phyloP scores from a whole-genome alignment of 2,113 vertebrate species.

The Anser brachyrhynchus region DNA sequence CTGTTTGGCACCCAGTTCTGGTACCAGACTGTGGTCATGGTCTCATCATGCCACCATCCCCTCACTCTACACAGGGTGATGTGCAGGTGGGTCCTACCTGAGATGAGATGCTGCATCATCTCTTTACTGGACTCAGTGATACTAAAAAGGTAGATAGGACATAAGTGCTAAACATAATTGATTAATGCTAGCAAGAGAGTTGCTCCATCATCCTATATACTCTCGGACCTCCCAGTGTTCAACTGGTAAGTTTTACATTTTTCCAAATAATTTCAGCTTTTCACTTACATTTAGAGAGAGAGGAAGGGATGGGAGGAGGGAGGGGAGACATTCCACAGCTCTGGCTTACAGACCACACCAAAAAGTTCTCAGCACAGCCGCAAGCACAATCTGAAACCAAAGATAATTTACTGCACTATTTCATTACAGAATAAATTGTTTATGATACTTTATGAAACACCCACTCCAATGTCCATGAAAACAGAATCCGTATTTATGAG shows the following conservation, averaged over 20 bases:
- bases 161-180: not conserved
- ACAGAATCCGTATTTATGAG: slow-evolving; percentile 31
- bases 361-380: not conserved
- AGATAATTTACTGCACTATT: not conserved
- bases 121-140: not conserved
- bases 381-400: not conserved
- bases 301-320: not conserved
- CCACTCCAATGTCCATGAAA: slow-evolving; percentile 7
- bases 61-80: not conserved
- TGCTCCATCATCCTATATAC: not conserved
- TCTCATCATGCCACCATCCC: too few relatives aligned
- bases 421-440: slow-evolving; percentile 53
- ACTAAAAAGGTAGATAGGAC: not conserved
- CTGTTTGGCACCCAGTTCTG: not conserved
- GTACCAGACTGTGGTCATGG: rapidly evolving
- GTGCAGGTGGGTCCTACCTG: not conserved
- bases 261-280: not conserved
- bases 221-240: not conserved
- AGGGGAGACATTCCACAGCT: not conserved
- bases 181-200: not conserved
- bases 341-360: not conserved
- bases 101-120: not conserved
- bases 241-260: not conserved
- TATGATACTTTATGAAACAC: slow-evolving; percentile 41
- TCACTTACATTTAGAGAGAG: not conserved